A percentile compares a stretch with the other conserved stretches of the same genome.
Evolutionary conservation across 2,888 invertebrate genomes (phyloP).

Genomic region (Apoda limacodes): DNA sequence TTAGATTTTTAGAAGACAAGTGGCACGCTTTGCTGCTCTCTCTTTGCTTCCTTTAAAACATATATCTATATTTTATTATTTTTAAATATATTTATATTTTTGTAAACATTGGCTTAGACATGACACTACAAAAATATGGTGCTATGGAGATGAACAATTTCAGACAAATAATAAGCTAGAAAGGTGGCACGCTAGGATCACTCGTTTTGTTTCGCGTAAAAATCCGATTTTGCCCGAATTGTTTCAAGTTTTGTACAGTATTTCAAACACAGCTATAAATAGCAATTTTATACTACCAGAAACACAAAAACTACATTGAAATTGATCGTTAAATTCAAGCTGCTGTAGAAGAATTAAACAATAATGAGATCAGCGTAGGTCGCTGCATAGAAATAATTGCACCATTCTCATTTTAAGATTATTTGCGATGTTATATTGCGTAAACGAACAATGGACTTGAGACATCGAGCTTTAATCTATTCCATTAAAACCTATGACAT

Average conservation of each 20-base stretch:
- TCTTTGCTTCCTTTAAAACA: no score
- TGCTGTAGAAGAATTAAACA: constrained; percentile 1
- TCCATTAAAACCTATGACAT: no score
- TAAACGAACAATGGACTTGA: no score
- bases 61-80: no score
- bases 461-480: no score
- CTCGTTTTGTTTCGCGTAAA: constrained; percentile 2
- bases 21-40: no score
- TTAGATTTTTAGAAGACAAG: no score
- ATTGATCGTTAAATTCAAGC: constrained; percentile 1
- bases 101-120: constrained; percentile 1
- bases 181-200: constrained; percentile 2
- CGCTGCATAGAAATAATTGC: constrained; percentile 3
- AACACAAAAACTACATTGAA: constrained; percentile 1
- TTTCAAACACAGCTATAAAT: not conserved
- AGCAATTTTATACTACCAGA: constrained; percentile 1
- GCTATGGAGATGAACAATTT: constrained; percentile 2
- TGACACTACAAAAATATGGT: constrained; percentile 1
- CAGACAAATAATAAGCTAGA: constrained; percentile 2
- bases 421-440: no score
- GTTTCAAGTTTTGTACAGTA: constrained; percentile 2
- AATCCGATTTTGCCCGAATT: constrained; percentile 1
- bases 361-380: constrained; percentile 1
- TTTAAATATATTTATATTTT: not conserved
- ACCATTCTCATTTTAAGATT: constrained; percentile 3